Evolutionary conservation across 2,797 vertebrate genomes (phyloP), one percentile per base, ranked within the genome.

Genomic region (Melanotaenia pygmaea): DNA sequence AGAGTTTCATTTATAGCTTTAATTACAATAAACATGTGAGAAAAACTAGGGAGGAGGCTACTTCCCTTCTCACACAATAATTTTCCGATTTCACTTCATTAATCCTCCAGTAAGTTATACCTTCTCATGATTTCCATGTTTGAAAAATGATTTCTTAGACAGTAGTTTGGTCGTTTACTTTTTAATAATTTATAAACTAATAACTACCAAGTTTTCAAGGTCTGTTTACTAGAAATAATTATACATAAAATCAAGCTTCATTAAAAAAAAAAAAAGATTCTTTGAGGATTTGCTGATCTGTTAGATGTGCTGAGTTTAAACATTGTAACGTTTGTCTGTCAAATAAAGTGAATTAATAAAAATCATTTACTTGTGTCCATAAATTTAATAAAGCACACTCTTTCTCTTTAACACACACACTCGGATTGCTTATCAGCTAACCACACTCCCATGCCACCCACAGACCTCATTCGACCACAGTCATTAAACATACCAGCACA

Each of bases 1-100:
- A 74, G 66, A 79, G 71, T 73, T 87, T 90, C 83, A 86, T 88
- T 84, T 89, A 82, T 76, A 86, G 81, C 85, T 87, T 80, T 84
- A 87, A 88, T 90, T 91, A 85, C 71, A 92, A 90, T 77, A 91
- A 91, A 90, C 83, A 87, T 81, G 62, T 64, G 51, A 79, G 63
- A 88, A 86, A 54, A 84, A 64, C 59, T 1, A 64, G 65, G 43
- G 59, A 74, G 66, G 77, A 81, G 64, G 34, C 51, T 45, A 22
- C 63, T 77, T 78, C 59, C 73, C 13, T 1, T 0, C 32, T 73
- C 13, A 22, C 10, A 51, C 38, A 53, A 22, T 1, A 16, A 59
- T 67, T 79, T 68, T 71, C 61, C 71, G 20, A 20, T 34, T 59
- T 3, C 0, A 14, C 1, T 43, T 22, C 30, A 45, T 77, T 64